Evolutionary conservation across 2,888 invertebrate species (phyloP).

Genomic region (Cantharis nigra): DNA sequence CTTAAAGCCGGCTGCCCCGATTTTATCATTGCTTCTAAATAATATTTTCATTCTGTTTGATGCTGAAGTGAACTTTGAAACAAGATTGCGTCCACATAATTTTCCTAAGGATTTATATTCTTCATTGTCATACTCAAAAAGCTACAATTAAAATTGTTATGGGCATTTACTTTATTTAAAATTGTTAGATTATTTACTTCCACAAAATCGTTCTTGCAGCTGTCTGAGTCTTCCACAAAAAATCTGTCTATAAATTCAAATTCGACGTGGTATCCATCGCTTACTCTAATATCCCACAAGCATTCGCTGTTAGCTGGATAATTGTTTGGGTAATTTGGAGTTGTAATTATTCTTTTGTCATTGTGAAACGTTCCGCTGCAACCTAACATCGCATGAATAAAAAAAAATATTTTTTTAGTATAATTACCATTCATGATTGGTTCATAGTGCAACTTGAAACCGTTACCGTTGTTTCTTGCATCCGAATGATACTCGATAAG

Average conservation of each 20-base stretch:
- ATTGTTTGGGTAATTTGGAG: conserved; percentile 65
- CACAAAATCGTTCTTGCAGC: conserved; percentile 78
- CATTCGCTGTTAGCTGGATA: conserved; percentile 82
- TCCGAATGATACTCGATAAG: conserved; percentile 74
- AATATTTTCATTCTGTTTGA: no score
- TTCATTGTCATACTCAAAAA: no score
- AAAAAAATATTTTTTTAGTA: not conserved
- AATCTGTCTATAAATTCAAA: conserved; percentile 73
- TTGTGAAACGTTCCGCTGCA: conserved; percentile 71
- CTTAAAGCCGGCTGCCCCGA: no score
- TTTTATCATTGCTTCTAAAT: no score
- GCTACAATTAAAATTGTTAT: no score
- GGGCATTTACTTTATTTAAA: no score
- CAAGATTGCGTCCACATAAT: no score
- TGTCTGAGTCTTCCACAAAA: conserved; percentile 69
- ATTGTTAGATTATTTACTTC: conserved; percentile 54
- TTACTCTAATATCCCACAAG: conserved; percentile 72
- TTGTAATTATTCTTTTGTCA: conserved; percentile 55
- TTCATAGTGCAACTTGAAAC: conserved; percentile 44
- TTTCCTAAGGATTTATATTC: no score
- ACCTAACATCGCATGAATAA: conserved; percentile 50
- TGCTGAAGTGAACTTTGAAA: no score
- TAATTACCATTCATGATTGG: conserved; percentile 38
- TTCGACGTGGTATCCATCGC: conserved; percentile 52
- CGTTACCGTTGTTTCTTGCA: conserved; percentile 47